Evolutionary conservation across 2,888 invertebrate species (phyloP).

Genomic region (Drosophila buzzatii): DNA sequence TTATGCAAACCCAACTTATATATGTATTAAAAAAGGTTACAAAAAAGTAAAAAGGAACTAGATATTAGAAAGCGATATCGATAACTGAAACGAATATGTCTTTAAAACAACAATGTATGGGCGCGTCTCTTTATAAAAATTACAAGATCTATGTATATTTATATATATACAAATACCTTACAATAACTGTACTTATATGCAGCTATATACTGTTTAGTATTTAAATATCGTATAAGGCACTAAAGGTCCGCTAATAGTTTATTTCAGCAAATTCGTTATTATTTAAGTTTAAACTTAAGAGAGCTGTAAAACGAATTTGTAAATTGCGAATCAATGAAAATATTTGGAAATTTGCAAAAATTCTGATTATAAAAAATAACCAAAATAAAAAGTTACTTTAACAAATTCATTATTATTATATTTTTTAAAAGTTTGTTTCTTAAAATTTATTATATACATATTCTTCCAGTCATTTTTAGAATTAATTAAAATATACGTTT

Average conservation of each 20-base stretch:
- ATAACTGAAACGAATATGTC: conserved; percentile 30
- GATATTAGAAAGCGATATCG: conserved; percentile 12
- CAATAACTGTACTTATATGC: conserved; percentile 10
- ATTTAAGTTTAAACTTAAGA: background rate
- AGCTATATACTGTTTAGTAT: conserved; percentile 19
- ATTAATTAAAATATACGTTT: background rate
- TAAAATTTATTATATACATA: background rate
- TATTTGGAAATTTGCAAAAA: background rate
- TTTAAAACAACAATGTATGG: conserved; percentile 30
- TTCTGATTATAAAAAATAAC: background rate
- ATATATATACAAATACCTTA: conserved; percentile 28
- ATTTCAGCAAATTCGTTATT: background rate
- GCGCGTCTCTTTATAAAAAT: conserved; percentile 11
- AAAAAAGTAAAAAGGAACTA: conserved; percentile 9
- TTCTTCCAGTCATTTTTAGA: background rate
- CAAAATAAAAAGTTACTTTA: background rate
- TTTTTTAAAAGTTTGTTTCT: background rate
- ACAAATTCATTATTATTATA: background rate
- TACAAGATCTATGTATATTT: conserved; percentile 27
- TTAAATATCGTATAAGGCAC: background rate
- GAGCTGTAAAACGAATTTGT: background rate
- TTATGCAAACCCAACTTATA: conserved; percentile 36
- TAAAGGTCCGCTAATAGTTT: background rate
- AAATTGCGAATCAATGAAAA: background rate
- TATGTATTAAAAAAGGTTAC: conserved; percentile 30